Base-by-base conservation (phyloP, 1,140 invertebrate genomes). In the Nixonia krombeini region DNA sequence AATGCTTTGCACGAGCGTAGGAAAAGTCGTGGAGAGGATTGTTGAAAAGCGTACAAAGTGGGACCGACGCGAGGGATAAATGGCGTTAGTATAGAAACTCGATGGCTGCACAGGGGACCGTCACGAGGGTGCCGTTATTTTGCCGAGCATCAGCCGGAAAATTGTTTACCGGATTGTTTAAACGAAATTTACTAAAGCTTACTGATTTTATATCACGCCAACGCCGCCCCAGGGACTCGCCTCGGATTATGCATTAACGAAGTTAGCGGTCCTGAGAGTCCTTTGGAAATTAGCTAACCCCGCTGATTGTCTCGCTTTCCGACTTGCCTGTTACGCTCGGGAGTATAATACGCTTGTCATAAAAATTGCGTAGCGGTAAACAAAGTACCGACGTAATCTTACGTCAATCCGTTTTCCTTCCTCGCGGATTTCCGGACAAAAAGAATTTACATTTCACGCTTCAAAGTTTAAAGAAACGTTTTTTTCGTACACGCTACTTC, bases 151-250 rank as follows among this genome's bases (percentile, higher is more conserved):
- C 76, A 79, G 73, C 77, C 81, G 82, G 82, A 84, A 84, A 83
- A 84, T 84, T 84, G 82, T 84, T 84, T 84, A 84, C 82, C 79
- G 81, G 81, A 84, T 84, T 84, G 82, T 84, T 84, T 84, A 83
- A 84, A 84, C 82, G 82, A 84, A 84, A 82, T 84, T 83, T 83
- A 83, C 76, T 83, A 84, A 84, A 83, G 82, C 80, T 84, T 83
- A 84, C 82, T 84, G 82, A 84, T 84, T 84, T 84, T 84, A 84
- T 84, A 84, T 84, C 80, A 83, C 80, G 72, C 63, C 58, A 80
- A 83, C 79, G 80, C 72, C 59, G 73, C 81, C 80, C 79, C 70
- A 68, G 80, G 81, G 80, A 82, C 65, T 52, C 73, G 76, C 77
- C 64, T 71, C 50, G 81, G 79, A 83, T 82, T 83, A 83, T 82